phyloP scores from a whole-genome alignment of 2,888 invertebrate species.

The Gibbula magus region DNA sequence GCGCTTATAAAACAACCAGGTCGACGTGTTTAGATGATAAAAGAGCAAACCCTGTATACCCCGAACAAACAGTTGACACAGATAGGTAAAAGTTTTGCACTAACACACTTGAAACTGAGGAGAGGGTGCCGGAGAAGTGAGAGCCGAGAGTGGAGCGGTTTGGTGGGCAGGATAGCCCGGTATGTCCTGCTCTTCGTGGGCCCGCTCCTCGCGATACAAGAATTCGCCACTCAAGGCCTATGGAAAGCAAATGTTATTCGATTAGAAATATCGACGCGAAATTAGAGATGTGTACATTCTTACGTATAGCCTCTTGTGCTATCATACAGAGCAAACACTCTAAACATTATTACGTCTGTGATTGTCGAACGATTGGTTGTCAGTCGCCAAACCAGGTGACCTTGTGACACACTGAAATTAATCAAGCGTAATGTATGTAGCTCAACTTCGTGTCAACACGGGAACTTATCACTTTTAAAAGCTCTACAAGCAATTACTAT shows the following conservation, averaged over 20 bases:
- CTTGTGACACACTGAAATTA: not conserved
- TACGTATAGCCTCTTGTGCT: conserved; percentile 14
- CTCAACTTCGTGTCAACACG: no score
- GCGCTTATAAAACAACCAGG: not conserved
- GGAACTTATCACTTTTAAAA: no score
- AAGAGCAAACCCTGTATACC: not conserved
- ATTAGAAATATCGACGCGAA: conserved; percentile 27
- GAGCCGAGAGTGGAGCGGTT: not conserved
- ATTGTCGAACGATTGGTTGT: conserved; percentile 3
- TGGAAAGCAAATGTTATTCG: conserved; percentile 27
- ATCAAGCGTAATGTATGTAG: conserved; percentile 1
- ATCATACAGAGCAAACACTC: not conserved
- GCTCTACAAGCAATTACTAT: no score
- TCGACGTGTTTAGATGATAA: conserved; percentile 1
- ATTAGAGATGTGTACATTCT: conserved; percentile 24
- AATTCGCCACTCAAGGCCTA: conserved; percentile 11
- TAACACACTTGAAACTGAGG: conserved; percentile 3
- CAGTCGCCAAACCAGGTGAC: not conserved
- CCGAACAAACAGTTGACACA: conserved; percentile 22
- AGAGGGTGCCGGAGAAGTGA: not conserved
- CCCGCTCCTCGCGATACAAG: conserved; percentile 1
- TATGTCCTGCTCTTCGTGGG: conserved; percentile 1
- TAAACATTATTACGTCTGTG: conserved; percentile 14
- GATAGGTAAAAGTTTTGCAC: conserved; percentile 20
- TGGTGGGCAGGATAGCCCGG: not conserved